Evolutionary conservation across 2,113 vertebrate genomes (phyloP).

Genomic region (Carassius carassius): DNA sequence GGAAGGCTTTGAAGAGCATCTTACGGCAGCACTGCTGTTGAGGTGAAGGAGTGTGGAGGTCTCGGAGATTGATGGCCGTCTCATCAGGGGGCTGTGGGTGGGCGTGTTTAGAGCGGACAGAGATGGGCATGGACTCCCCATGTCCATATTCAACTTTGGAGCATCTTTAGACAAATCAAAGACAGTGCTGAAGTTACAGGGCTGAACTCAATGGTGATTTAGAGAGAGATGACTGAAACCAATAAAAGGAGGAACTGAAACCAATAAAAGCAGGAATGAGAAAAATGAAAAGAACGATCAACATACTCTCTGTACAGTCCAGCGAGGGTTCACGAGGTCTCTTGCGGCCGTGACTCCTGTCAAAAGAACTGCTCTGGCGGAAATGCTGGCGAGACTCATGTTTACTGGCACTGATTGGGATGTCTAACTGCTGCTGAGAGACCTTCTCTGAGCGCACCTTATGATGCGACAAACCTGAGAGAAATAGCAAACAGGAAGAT

Average conservation of each 20-base stretch:
- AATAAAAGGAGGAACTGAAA: no score
- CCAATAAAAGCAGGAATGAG: not conserved
- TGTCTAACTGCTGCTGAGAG: constrained; percentile 70
- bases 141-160: constrained; percentile 78
- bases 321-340: constrained; percentile 79
- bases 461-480: constrained; percentile 78
- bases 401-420: constrained; percentile 75
- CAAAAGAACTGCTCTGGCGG: constrained; percentile 74
- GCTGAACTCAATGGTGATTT: not conserved
- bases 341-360: constrained; percentile 77
- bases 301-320: constrained; percentile 79
- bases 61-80: constrained; percentile 81
- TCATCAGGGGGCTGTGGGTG: constrained; percentile 77
- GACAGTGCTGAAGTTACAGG: not conserved
- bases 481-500: constrained; percentile 47
- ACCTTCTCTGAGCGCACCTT: constrained; percentile 80
- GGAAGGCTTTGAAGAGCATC: not conserved
- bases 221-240: not conserved
- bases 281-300: not conserved
- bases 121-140: constrained; percentile 73
- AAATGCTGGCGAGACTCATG: constrained; percentile 76
- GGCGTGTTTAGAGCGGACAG: constrained; percentile 65
- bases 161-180: constrained; percentile 56
- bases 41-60: constrained; percentile 69
- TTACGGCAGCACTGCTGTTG: constrained; percentile 68